Evolutionary conservation across 2,113 vertebrate species (phyloP).

Genomic region (Mobula birostris): DNA sequence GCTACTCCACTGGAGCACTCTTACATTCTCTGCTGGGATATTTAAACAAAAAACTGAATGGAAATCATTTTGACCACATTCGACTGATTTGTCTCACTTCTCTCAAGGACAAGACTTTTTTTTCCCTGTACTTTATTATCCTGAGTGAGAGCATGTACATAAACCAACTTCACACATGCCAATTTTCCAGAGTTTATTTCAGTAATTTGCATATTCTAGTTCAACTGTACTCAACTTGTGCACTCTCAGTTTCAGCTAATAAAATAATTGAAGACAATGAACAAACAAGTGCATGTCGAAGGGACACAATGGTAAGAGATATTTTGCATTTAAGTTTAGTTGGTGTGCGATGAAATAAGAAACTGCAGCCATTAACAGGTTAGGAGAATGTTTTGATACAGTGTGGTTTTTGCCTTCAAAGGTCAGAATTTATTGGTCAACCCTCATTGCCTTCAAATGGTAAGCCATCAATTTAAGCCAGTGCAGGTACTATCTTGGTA

Average conservation of each 20-base stretch:
- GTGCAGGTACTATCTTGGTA: no score
- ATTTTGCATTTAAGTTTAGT: not conserved
- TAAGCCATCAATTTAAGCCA: no score
- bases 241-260: slow-evolving; percentile 24
- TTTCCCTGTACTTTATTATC: not conserved
- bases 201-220: no score
- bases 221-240: not conserved
- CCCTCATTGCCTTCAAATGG: no score
- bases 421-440: no score
- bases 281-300: not conserved
- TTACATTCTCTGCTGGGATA: not conserved
- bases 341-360: not conserved
- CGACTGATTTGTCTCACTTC: not conserved
- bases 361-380: not conserved
- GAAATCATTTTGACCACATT: not conserved
- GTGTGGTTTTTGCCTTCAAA: no score
- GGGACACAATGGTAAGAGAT: not conserved
- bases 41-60: not conserved
- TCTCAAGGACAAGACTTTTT: not conserved
- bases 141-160: not conserved
- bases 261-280: slow-evolving; percentile 17
- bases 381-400: no score
- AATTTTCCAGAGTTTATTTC: no score
- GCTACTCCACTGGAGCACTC: not conserved
- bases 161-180: no score